These are phyloP conservation scores for Drosophila peninsularis DNA, from an alignment of 2,888 invertebrate species.

Conservation along the genomic window DNA sequence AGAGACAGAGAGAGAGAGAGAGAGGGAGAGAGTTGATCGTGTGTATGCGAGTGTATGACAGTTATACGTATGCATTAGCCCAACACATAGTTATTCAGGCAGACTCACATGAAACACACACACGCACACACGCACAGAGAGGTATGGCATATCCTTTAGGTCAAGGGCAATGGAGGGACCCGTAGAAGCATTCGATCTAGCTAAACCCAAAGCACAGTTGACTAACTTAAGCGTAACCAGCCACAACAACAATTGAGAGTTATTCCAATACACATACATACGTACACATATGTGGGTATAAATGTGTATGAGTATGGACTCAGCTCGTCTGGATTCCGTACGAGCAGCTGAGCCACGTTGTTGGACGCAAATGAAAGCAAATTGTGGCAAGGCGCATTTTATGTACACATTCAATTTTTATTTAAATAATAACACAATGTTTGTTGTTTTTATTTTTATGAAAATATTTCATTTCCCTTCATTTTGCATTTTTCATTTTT, in stretches of 20 bases:
- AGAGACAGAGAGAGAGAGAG: background rate
- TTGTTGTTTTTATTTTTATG: constrained; percentile 66
- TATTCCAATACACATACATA: constrained; percentile 4
- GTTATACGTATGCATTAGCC: background rate
- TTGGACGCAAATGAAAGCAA: constrained; percentile 33
- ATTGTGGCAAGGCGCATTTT: constrained; percentile 59
- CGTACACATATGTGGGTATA: background rate
- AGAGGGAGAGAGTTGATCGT: background rate
- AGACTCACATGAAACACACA: constrained; percentile 31
- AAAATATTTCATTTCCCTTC: constrained; percentile 76
- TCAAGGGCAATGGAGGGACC: background rate
- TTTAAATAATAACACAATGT: constrained; percentile 82
- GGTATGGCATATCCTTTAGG: constrained; percentile 2
- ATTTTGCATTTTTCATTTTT: constrained; percentile 31
- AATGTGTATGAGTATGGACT: background rate
- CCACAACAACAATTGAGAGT: background rate
- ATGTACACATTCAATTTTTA: constrained; percentile 73
- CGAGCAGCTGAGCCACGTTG: background rate
- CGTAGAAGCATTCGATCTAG: background rate
- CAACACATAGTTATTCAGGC: background rate
- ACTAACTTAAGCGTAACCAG: background rate
- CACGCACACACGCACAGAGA: constrained; percentile 35
- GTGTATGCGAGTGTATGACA: constrained; percentile 3
- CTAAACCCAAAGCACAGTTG: constrained; percentile 11
- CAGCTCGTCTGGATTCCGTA: background rate